Evolutionary conservation across 2,797 vertebrate genomes (phyloP).

Genomic region (Anniella stebbinsi): DNA sequence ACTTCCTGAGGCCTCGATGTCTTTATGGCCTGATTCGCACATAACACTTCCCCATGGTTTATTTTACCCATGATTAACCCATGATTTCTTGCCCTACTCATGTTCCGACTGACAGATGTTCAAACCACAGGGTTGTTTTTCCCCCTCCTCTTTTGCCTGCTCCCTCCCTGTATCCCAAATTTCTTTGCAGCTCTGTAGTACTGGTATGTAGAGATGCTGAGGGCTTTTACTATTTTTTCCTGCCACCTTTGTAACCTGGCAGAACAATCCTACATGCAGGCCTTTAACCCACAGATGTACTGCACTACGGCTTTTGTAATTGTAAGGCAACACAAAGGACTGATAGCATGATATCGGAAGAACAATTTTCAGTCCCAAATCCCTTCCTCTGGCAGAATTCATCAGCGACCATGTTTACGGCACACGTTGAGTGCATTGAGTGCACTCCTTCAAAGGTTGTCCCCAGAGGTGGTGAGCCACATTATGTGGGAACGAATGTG

Average conservation of each 20-base stretch:
- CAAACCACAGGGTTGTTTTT: too few relatives aligned
- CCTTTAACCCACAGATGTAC: not conserved
- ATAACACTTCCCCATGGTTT: too few relatives aligned
- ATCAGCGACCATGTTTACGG: not conserved
- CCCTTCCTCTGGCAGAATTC: not conserved
- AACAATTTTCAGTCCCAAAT: not conserved
- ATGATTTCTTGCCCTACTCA: too few relatives aligned
- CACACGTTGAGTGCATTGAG: not conserved
- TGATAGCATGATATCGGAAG: not conserved
- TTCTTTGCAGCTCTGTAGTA: too few relatives aligned
- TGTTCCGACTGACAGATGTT: too few relatives aligned
- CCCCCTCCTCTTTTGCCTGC: too few relatives aligned
- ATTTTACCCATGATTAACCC: too few relatives aligned
- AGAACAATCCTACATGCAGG: not conserved
- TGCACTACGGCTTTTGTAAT: not conserved
- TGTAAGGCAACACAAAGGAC: not conserved
- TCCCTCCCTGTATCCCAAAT: too few relatives aligned
- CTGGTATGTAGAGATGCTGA: too few relatives aligned
- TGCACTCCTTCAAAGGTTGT: not conserved
- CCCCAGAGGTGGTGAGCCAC: not conserved
- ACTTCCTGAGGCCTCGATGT: not conserved
- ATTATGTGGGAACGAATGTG: not conserved
- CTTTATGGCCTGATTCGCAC: not conserved
- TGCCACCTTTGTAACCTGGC: too few relatives aligned
- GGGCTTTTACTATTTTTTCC: too few relatives aligned